Evolutionary conservation across 92 coral and sea anemone species (phyloP).

Genomic region (Micromussa lordhowensis): DNA sequence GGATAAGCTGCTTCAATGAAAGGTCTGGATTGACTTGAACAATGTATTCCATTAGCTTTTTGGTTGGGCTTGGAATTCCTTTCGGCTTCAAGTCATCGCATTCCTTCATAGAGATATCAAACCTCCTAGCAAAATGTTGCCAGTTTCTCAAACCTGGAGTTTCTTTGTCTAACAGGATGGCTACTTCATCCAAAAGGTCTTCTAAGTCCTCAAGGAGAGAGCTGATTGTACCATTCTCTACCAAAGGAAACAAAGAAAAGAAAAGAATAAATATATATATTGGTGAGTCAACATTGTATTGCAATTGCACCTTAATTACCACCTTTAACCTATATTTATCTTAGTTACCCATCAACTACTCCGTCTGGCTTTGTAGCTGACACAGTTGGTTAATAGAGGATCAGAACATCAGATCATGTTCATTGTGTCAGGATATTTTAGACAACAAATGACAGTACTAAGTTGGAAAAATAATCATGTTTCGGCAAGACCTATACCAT

Average conservation of each 20-base stretch:
- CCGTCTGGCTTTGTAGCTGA: too few species aligned
- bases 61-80: conserved; percentile 11
- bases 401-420: too few species aligned
- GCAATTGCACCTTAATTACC: too few species aligned
- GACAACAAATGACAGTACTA: too few species aligned
- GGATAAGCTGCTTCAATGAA: background rate
- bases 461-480: too few species aligned
- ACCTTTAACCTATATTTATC: too few species aligned
- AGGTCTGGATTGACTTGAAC: conserved; percentile 15
- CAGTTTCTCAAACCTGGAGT: conserved; percentile 13
- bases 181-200: background rate
- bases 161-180: background rate
- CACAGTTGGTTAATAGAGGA: too few species aligned
- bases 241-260: background rate
- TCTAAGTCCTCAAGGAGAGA: background rate
- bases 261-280: background rate
- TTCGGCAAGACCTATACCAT: too few species aligned
- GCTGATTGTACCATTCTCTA: background rate
- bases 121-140: background rate
- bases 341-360: too few species aligned
- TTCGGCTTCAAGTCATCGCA: background rate
- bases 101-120: background rate
- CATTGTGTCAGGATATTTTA: too few species aligned
- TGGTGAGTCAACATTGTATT: too few species aligned
- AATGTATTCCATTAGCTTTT: background rate